Conservation (phyloP, 1,140 invertebrate genomes). For the Drosophila busckii region DNA sequence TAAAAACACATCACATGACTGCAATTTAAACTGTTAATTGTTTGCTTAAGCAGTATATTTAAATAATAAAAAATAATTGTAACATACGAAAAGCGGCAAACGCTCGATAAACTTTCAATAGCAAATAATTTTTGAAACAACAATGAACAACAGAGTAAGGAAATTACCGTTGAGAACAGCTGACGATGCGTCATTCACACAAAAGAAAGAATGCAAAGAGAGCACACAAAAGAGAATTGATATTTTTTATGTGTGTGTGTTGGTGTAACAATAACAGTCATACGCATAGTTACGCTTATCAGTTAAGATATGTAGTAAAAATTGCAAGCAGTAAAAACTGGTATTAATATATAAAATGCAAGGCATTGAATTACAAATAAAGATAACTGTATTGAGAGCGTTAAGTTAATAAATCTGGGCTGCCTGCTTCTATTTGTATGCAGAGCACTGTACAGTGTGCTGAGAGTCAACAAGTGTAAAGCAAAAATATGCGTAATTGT, state of each 20-base stretch:
- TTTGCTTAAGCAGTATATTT: too few relatives aligned
- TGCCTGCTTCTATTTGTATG: neutral
- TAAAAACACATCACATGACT: neutral
- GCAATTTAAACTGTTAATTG: too few relatives aligned
- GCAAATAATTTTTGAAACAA: constrained; percentile 72
- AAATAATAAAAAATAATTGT: neutral
- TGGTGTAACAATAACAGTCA: too few relatives aligned
- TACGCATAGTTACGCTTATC: too few relatives aligned
- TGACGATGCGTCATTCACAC: constrained; percentile 70
- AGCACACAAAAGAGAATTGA: constrained; percentile 6
- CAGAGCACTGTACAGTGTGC: neutral
- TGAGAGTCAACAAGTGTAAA: constrained; percentile 31
- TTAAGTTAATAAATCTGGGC: too few relatives aligned
- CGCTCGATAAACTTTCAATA: constrained; percentile 64
- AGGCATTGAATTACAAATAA: too few relatives aligned
- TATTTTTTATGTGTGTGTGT: neutral
- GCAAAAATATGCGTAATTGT: constrained; percentile 3
- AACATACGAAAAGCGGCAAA: neutral
- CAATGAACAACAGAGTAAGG: constrained; percentile 36
- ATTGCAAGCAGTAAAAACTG: too few relatives aligned
- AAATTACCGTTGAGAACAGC: constrained; percentile 62
- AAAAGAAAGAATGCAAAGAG: constrained; percentile 31
- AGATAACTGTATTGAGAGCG: too few relatives aligned
- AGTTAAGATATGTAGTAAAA: too few relatives aligned
- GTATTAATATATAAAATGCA: too few relatives aligned